phyloP scores from a whole-genome alignment of 2,797 vertebrate genomes.

The Crocodylus rhombifer region DNA sequence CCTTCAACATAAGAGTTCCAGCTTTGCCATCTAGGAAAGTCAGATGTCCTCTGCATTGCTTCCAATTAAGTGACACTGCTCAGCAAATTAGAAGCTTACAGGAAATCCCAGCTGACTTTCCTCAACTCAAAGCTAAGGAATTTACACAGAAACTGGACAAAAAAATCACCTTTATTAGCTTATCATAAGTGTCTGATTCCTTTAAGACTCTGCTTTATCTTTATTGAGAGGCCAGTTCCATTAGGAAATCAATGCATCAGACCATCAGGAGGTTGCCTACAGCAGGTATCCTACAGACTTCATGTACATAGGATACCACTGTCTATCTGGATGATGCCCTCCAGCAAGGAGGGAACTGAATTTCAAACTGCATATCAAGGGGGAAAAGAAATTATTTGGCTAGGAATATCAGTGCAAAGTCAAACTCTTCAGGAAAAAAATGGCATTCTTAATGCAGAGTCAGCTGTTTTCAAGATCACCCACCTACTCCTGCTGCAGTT shows the following conservation, averaged over 20 bases:
- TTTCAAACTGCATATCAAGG: background rate
- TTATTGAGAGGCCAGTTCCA: constrained; percentile 8
- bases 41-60: background rate
- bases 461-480: background rate
- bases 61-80: background rate
- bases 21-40: background rate
- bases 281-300: background rate
- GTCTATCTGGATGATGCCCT: background rate
- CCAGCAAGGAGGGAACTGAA: background rate
- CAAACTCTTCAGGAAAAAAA: background rate
- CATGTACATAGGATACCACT: background rate
- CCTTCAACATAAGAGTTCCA: background rate
- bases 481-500: background rate
- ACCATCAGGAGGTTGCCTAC: constrained; percentile 8
- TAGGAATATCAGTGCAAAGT: background rate
- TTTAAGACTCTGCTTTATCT: background rate
- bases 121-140: background rate
- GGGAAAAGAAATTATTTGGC: background rate
- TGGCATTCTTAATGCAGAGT: background rate
- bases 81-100: background rate
- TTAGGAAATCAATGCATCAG: constrained; percentile 27
- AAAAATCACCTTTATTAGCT: background rate
- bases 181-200: constrained; percentile 27
- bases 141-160: background rate
- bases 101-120: background rate